phyloP scores from a whole-genome alignment of 1,140 invertebrate species.

The Brachionus rubens region DNA sequence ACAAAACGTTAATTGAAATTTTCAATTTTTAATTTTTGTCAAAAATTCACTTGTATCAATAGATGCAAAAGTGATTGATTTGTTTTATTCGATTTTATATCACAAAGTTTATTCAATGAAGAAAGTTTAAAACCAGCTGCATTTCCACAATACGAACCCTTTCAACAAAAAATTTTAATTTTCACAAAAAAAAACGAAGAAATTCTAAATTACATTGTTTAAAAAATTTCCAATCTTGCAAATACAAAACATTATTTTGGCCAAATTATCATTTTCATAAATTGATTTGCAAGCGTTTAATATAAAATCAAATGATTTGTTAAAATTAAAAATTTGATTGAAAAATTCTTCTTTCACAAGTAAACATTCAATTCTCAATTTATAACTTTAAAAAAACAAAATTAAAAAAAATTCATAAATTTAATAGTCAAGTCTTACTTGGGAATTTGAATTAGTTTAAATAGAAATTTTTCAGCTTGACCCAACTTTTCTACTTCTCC shows the following conservation, averaged over 20 bases:
- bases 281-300: background rate
- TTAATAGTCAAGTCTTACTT: background rate
- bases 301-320: slow-evolving; percentile 3
- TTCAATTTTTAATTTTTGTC: background rate
- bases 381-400: background rate
- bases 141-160: slow-evolving; percentile 34
- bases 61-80: background rate
- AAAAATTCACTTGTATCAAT: background rate
- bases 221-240: slow-evolving; percentile 34
- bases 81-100: slow-evolving; percentile 29
- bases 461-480: slow-evolving; percentile 33
- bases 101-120: slow-evolving; percentile 37
- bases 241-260: slow-evolving; percentile 16
- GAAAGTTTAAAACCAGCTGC: slow-evolving; percentile 27
- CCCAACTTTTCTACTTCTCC: slow-evolving; percentile 28
- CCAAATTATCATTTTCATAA: background rate
- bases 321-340: slow-evolving; percentile 20
- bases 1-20: background rate
- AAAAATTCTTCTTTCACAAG: slow-evolving; percentile 29
- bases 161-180: background rate
- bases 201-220: slow-evolving; percentile 10
- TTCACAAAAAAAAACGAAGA: background rate
- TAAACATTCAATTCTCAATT: slow-evolving; percentile 21
- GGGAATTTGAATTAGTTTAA: slow-evolving; percentile 27
- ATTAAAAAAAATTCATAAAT: background rate